Evolutionary conservation across 2,797 vertebrate species (phyloP), one percentile per base, ranked within the genome.

Genomic region (Synaphobranchus kaupii): DNA sequence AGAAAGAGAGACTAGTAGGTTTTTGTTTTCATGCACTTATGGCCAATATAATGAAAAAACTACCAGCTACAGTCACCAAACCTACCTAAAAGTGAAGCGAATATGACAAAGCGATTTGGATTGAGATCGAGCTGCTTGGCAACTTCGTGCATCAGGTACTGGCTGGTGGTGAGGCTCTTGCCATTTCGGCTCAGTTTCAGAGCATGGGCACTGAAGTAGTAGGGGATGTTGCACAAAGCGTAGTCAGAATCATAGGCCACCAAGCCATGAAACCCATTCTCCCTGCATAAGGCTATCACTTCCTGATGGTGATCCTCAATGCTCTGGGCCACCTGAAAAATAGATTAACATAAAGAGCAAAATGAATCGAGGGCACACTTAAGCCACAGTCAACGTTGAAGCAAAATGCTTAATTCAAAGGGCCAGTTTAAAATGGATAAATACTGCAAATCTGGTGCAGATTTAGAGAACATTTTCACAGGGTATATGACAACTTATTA

Each of bases 221-320:
- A 97, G 8, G 97, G 98, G 95, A 99, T 97, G 96, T 98, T 98
- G 95, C 97, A 98, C 94, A 99, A 95, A 12, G 98, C 98, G 76
- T 99, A 99, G 94, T 99, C 98, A 0, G 98, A 99, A 95, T 99
- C 98, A 84, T 98, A 98, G 0, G 98, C 98, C 89, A 99, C 95
- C 94, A 99, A 94, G 92, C 98, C 98, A 78, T 99, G 98, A 95
- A 99, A 98, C 87, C 97, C 97, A 31, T 96, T 97, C 93, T 98
- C 97, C 94, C 97, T 94, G 95, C 97, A 98, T 92, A 99, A 97
- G 93, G 96, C 94, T 87, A 99, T 98, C 94, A 99, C 98, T 96
- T 99, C 98, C 95, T 98, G 97, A 94, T 99, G 98, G 94, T 99
- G 98, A 95, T 99, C 98, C 92, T 99, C 98, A 71, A 98, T 96